Percentiles rank a stretch among this genome's conserved stretches.
Conservation (phyloP, 2,888 invertebrate species). For the Dastarcus helophoroides region DNA sequence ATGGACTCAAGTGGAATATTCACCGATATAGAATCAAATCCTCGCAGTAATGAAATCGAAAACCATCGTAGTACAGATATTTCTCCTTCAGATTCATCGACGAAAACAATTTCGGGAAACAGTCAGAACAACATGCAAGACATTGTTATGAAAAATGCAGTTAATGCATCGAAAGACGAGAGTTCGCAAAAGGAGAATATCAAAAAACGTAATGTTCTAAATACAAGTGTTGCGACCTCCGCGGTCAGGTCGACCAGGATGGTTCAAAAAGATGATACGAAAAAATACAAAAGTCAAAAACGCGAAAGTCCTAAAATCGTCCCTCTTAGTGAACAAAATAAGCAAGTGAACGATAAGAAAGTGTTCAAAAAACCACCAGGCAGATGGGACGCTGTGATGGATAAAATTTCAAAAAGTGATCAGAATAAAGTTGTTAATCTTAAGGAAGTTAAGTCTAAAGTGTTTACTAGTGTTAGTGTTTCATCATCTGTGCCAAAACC, state of each 20-base stretch:
- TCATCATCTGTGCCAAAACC: slow-evolving; percentile 8
- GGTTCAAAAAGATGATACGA: slow-evolving; percentile 38
- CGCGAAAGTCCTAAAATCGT: slow-evolving; percentile 65
- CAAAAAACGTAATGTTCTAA: slow-evolving; percentile 28
- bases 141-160: slow-evolving; percentile 14
- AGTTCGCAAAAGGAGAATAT: slow-evolving; percentile 15
- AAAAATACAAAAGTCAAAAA: slow-evolving; percentile 69
- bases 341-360: slow-evolving; percentile 45
- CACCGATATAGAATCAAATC: slow-evolving; percentile 73
- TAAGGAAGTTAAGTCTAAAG: slow-evolving; percentile 82
- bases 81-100: slow-evolving; percentile 51
- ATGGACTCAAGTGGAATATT: slow-evolving; percentile 88
- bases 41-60: slow-evolving; percentile 29
- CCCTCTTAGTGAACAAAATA: slow-evolving; percentile 44
- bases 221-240: slow-evolving; percentile 26
- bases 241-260: slow-evolving; percentile 28
- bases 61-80: slow-evolving; percentile 34
- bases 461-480: slow-evolving; percentile 24
- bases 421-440: slow-evolving; percentile 58
- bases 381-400: slow-evolving; percentile 77
- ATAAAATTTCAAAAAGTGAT: slow-evolving; percentile 65
- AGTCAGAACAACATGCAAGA: slow-evolving; percentile 35
- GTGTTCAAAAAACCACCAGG: slow-evolving; percentile 47
- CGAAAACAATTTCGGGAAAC: slow-evolving; percentile 44
- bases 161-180: slow-evolving; percentile 7